A percentile compares a stretch with the other conserved stretches of the same genome.
Evolutionary conservation across 2,888 invertebrate genomes (phyloP).

Genomic region (Selenia dentaria): DNA sequence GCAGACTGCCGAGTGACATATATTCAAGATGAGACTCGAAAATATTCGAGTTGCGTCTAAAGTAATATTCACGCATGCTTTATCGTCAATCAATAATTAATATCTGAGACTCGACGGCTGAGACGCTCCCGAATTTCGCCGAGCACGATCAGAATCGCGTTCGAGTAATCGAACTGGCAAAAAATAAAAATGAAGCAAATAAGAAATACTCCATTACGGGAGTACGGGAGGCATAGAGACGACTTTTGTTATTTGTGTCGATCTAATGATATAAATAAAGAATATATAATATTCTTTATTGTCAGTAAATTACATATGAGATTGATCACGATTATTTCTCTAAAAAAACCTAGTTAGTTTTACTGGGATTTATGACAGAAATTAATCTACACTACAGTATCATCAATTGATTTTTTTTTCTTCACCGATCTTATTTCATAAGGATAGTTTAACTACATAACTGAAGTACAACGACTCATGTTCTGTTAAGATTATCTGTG

Average conservation of each 20-base stretch:
- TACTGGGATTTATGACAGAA: too few relatives aligned
- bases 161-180: constrained; percentile 83
- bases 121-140: constrained; percentile 84
- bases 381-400: too few relatives aligned
- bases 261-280: too few relatives aligned
- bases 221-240: constrained; percentile 57
- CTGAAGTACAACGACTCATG: too few relatives aligned
- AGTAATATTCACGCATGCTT: constrained; percentile 74
- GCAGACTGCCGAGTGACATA: not conserved
- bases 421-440: too few relatives aligned
- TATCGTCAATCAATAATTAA: constrained; percentile 84
- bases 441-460: too few relatives aligned
- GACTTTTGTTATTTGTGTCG: constrained; percentile 27
- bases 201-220: constrained; percentile 83
- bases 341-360: too few relatives aligned
- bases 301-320: too few relatives aligned
- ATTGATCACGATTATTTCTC: too few relatives aligned
- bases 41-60: constrained; percentile 50
- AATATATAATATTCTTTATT: too few relatives aligned
- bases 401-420: too few relatives aligned
- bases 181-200: constrained; percentile 84
- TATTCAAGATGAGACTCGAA: constrained; percentile 24
- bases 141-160: constrained; percentile 80
- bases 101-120: constrained; percentile 76
- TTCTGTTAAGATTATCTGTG: too few relatives aligned